Evolutionary conservation across 2,797 vertebrate species (phyloP).

Genomic region (Argya squamiceps): DNA sequence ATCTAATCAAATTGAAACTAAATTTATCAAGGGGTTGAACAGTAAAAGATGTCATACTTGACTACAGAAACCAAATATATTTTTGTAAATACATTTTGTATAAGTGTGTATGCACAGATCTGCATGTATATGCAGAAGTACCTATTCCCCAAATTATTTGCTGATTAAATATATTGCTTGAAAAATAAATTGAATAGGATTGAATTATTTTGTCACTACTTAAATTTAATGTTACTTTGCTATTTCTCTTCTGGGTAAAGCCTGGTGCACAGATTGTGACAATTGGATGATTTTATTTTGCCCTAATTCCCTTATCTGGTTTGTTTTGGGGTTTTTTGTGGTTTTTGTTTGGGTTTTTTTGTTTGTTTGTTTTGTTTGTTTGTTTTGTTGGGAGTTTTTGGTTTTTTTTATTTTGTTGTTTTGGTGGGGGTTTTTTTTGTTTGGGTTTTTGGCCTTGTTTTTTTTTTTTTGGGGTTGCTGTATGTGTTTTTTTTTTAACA

Average conservation of each 20-base stretch:
- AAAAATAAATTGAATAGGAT: not conserved
- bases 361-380: not conserved
- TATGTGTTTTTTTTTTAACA: not conserved
- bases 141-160: not conserved
- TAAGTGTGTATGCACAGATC: not conserved
- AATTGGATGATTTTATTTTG: not conserved
- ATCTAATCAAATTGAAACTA: not conserved
- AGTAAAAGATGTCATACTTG: not conserved
- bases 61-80: not conserved
- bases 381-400: too few species aligned
- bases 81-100: not conserved
- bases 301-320: not conserved
- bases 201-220: not conserved
- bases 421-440: too few species aligned
- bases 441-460: not conserved
- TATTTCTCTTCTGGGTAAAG: constrained; percentile 7
- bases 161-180: not conserved
- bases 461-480: not conserved
- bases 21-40: not conserved
- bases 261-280: not conserved
- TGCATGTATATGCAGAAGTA: not conserved
- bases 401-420: not conserved
- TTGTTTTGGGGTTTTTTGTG: not conserved
- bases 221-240: not conserved
- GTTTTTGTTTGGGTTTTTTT: not conserved